These are phyloP conservation scores for Antheraea mylitta DNA, from an alignment of 1,140 invertebrate genomes.

Conservation along the genomic window DNA sequence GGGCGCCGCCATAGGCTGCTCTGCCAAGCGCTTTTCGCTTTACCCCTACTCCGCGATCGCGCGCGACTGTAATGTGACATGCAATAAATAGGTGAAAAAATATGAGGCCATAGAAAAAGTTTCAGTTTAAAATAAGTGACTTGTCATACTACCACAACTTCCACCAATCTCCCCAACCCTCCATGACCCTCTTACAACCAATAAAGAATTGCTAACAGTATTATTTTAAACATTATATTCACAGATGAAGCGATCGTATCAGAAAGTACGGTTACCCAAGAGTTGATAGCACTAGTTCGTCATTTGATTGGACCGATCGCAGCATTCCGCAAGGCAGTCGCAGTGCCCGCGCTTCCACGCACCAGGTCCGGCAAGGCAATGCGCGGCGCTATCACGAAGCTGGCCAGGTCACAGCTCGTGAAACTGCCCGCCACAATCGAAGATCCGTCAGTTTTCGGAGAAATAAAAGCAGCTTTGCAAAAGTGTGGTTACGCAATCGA, in stretches of 20 bases:
- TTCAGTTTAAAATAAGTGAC: too few relatives aligned
- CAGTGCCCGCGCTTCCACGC: conserved; percentile 89
- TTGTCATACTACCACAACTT: too few relatives aligned
- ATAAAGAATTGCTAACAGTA: too few relatives aligned
- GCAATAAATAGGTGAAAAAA: too few relatives aligned
- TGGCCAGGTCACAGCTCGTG: conserved; percentile 88
- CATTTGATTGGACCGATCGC: conserved; percentile 94
- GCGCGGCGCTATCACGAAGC: conserved; percentile 90
- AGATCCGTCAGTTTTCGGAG: conserved; percentile 89
- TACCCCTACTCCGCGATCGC: too few relatives aligned
- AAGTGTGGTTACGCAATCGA: conserved; percentile 87
- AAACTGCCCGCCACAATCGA: conserved; percentile 93
- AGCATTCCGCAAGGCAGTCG: conserved; percentile 87
- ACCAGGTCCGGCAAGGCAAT: conserved; percentile 91
- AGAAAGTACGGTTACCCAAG: conserved; percentile 71
- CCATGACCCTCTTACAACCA: too few relatives aligned
- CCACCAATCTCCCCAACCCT: too few relatives aligned
- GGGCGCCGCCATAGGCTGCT: too few relatives aligned
- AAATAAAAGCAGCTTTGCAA: conserved; percentile 87
- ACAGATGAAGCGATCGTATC: conserved; percentile 67
- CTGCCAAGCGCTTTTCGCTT: too few relatives aligned
- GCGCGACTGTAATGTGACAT: too few relatives aligned
- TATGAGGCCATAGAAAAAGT: too few relatives aligned
- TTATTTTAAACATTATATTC: neutral
- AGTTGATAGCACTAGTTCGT: conserved; percentile 86